phyloP scores from a whole-genome alignment of 2,113 vertebrate genomes.

The Limnothrissa miodon region DNA sequence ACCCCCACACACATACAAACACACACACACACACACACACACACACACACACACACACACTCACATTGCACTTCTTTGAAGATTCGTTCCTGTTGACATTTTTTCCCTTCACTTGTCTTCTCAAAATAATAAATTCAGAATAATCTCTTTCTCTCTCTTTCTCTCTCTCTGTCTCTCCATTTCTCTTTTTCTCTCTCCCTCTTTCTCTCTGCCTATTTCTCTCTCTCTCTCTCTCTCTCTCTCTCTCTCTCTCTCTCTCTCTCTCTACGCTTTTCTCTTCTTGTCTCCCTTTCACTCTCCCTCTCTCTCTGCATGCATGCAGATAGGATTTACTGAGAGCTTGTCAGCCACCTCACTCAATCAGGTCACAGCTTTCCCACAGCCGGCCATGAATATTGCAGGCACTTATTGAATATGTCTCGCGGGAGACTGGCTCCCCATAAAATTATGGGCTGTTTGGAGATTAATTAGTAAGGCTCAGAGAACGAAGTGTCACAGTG shows the following conservation, averaged over 20 bases:
- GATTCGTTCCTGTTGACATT: constrained; percentile 17
- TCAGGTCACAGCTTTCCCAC: constrained; percentile 6
- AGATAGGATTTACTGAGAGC: neutral
- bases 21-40: too few relatives aligned
- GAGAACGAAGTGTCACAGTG: neutral
- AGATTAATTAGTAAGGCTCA: neutral
- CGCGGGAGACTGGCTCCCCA: neutral
- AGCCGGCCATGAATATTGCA: constrained; percentile 8
- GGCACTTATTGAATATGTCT: neutral
- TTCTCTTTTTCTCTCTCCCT: neutral
- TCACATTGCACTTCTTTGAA: neutral
- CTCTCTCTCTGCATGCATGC: neutral
- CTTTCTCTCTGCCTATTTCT: too few relatives aligned
- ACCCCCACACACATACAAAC: too few relatives aligned
- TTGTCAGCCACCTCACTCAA: neutral
- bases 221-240: neutral
- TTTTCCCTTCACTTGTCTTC: neutral
- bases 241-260: neutral
- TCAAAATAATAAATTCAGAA: neutral
- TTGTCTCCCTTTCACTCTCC: neutral
- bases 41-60: too few relatives aligned
- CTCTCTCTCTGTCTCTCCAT: neutral
- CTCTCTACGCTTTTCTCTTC: neutral
- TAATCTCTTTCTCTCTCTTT: neutral
- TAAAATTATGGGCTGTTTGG: constrained; percentile 7